Conservation (phyloP, 2,113 vertebrate species). For the Plotosus lineatus region DNA sequence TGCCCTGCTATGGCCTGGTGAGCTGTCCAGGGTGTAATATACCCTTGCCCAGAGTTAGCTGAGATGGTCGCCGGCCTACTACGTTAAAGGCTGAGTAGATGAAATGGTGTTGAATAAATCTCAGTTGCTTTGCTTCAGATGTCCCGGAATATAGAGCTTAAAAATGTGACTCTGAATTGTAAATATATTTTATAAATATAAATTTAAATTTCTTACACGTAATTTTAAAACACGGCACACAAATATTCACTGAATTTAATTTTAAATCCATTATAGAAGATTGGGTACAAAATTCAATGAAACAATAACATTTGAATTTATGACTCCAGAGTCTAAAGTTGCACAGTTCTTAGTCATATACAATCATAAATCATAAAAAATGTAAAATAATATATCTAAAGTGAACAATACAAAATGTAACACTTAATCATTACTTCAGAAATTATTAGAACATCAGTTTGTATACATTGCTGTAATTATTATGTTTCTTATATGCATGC, state of each 20-base stretch:
- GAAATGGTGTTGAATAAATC: neutral
- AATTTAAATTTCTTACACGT: neutral
- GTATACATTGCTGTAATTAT: neutral
- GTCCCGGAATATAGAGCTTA: neutral
- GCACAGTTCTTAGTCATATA: neutral
- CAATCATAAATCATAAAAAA: neutral
- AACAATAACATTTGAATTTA: neutral
- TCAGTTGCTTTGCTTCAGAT: neutral
- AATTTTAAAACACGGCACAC: too few relatives aligned
- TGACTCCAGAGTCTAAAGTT: neutral
- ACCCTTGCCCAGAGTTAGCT: too few relatives aligned
- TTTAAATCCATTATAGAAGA: neutral
- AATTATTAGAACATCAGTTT: neutral
- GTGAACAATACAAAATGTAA: neutral
- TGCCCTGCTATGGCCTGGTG: too few relatives aligned
- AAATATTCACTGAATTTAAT: neutral
- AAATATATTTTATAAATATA: neutral
- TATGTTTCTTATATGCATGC: neutral
- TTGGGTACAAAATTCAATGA: neutral
- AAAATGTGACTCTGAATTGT: neutral
- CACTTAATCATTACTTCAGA: neutral
- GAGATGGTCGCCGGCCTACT: too few relatives aligned
- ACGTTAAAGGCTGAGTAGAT: neutral
- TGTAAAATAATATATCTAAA: neutral
- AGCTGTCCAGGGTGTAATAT: too few relatives aligned